Base-by-base conservation (phyloP, 2,888 invertebrate genomes). In the Meta bourneti region DNA sequence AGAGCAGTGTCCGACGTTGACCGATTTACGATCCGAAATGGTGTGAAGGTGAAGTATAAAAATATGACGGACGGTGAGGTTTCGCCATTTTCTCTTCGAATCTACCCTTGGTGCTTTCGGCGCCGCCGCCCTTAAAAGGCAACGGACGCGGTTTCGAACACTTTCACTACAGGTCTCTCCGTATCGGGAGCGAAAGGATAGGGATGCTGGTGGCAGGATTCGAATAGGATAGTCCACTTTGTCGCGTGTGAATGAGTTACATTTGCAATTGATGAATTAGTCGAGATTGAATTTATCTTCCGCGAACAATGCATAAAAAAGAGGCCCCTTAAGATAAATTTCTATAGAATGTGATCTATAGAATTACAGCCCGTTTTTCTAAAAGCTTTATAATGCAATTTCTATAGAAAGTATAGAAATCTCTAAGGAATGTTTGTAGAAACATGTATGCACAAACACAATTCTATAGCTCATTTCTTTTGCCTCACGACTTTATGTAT, bases 121-220 rank as follows among this genome's bases (percentile, higher is more conserved):
- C 34, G 84, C 54, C 84, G 75, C 75, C 84, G 75, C 84, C 84
- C 84, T 84, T 85, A 85, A 85, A 85, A 85, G 84, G 84, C 75
- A 85, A 20, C 84, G 61, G 84, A n/a, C n/a, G 77, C 75, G 75
- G 77, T 77, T 54, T 75, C 71, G n/a, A 54, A 80, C 80, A 20
- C 61, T 69, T 80, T 69, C 13, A 34, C 69, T 69, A 9, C 34
- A 48, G 20, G 34, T 34, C 34, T 34, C 34, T 78, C 78, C 51
- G 51, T 16, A 78, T 78, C 9, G 8, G 52, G n/a, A 78, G 11
- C 11, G 34, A 74, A 13, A 20, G 8, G 6, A 70, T 16, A 0
- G 70, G 19, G 70, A 7, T 70, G 70, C 19, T 70, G 16, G 70
- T 70, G 19, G 19, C 19, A 70, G 19, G 19, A 70, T 70, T 16